Percentiles rank a stretch among this genome's conserved stretches.
phyloP scores from a whole-genome alignment of 2,888 invertebrate species.

The Mellilla xanthometata region DNA sequence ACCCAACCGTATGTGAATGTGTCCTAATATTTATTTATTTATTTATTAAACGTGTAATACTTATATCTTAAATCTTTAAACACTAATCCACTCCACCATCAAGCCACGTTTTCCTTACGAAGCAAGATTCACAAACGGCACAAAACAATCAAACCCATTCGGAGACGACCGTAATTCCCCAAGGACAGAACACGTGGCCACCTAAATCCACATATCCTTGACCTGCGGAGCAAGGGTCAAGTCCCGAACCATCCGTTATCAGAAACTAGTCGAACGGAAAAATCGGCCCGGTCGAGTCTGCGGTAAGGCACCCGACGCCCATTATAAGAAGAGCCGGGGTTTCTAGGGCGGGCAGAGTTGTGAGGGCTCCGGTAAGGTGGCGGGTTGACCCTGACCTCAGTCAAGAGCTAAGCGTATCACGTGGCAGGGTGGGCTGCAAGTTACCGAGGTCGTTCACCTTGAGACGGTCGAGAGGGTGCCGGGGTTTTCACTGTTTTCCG shows the following conservation, averaged over 20 bases:
- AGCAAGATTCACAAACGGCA: too few species aligned
- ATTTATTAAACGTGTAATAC: too few species aligned
- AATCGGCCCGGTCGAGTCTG: slow-evolving; percentile 52
- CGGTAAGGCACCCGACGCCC: slow-evolving; percentile 51
- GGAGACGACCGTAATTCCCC: not conserved
- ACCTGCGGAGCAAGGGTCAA: slow-evolving; percentile 65
- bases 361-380: slow-evolving; percentile 51
- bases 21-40: too few species aligned
- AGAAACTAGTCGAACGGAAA: slow-evolving; percentile 76
- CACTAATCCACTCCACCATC: too few species aligned
- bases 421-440: slow-evolving; percentile 71
- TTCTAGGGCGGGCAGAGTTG: slow-evolving; percentile 16
- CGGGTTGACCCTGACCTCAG: slow-evolving; percentile 76
- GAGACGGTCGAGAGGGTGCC: slow-evolving; percentile 56
- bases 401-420: slow-evolving; percentile 76
- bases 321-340: slow-evolving; percentile 37
- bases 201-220: slow-evolving; percentile 51
- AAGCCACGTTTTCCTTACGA: too few species aligned
- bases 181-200: slow-evolving; percentile 27
- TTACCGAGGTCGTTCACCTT: slow-evolving; percentile 75
- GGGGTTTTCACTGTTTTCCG: slow-evolving; percentile 28
- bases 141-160: too few species aligned
- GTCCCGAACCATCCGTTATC: slow-evolving; percentile 58
- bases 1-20: too few species aligned
- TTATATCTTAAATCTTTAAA: too few species aligned